Base-by-base conservation (phyloP, 2,113 vertebrate species). In the Tragulus kanchil region DNA sequence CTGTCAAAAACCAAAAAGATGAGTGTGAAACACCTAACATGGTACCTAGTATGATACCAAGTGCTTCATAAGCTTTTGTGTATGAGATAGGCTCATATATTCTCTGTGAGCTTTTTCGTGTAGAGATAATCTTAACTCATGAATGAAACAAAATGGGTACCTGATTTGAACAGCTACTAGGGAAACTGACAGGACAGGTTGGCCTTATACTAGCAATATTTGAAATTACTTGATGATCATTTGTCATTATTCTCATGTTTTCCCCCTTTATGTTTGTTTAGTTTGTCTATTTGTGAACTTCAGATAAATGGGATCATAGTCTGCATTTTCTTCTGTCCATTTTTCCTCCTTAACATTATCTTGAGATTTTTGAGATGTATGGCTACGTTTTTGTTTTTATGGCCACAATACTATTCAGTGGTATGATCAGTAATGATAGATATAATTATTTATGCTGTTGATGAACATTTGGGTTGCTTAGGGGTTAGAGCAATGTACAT, bases 361-460 rank as follows among this genome's bases (percentile, higher is more conserved):
- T 94, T 84, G 59, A 94, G 58, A 56, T 90, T 94, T 71, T 73
- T 89, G 15, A 77, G 79, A 21, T 89, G 5, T 75, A 89, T 64
- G 64, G 19, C 86, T 89, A 36, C 75, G 25, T 65, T 58, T 42
- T 78, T 82, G 56, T 62, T 64, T 83, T 75, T 73, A 48, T 56
- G 62, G 48, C 65, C 58, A n/a, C 77, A 54, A 16, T 62, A 45
- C 45, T 82, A 58, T 79, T 50, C 56, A 52, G 3, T 64, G 92
- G 58, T 71, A n/a, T 45, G 81, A 83, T 50, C 25, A 13, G 28
- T 75, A 75, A 45, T 73, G 45, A 54, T 78, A 78, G 15, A 54
- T 54, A 52, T 28, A 31, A 31, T 62, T 89, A 89, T 82, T 82
- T 71, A 45, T 64, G 25, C 56, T 75, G 4, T 56, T 89, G 58